These are phyloP conservation scores for Mythimna vitellina DNA, from an alignment of 2,888 invertebrate species.

Conservation along the genomic window DNA sequence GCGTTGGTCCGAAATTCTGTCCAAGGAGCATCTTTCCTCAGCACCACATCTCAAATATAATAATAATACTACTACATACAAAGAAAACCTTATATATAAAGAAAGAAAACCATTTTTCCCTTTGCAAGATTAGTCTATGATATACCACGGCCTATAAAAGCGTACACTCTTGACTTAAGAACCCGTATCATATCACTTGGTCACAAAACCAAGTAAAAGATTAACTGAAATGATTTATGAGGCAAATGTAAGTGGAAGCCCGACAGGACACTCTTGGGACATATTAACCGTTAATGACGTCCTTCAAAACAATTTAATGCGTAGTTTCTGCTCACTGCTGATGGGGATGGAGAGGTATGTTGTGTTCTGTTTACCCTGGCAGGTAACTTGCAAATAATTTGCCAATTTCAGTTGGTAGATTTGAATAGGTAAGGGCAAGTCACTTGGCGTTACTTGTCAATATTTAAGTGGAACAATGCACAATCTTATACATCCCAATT, in stretches of 20 bases:
- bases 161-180: conserved; percentile 17
- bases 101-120: too few relatives aligned
- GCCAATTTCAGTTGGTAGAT: not conserved
- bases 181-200: conserved; percentile 28
- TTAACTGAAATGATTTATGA: conserved; percentile 51
- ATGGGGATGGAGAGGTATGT: conserved; percentile 16
- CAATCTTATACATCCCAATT: too few relatives aligned
- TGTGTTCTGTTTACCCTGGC: conserved; percentile 20
- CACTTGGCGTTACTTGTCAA: not conserved
- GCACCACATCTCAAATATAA: too few relatives aligned
- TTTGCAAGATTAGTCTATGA: not conserved
- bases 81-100: too few relatives aligned
- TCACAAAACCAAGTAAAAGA: conserved; percentile 29
- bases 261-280: conserved; percentile 50
- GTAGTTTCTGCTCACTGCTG: conserved; percentile 30
- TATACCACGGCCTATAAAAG: not conserved
- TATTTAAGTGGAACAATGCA: too few relatives aligned
- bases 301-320: conserved; percentile 52
- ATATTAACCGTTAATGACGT: conserved; percentile 48
- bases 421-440: not conserved
- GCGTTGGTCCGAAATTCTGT: too few relatives aligned
- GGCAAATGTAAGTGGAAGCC: conserved; percentile 38
- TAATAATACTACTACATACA: too few relatives aligned
- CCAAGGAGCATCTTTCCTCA: too few relatives aligned
- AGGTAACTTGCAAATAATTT: not conserved